Conservation (phyloP, 1,140 invertebrate genomes). For the Drosophila melanogaster region Release_6_plus_ISO1_MT NT_033777.3:10851001-10851500, state of each 20-base stretch:
- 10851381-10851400: conserved; percentile 60
- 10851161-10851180: not conserved
- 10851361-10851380: conserved; percentile 71
- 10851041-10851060: conserved; percentile 12
- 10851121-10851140: conserved; percentile 38
- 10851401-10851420: conserved; percentile 46
- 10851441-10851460: conserved; percentile 54
- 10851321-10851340: conserved; percentile 72
- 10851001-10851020: conserved; percentile 52
- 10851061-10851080: conserved; percentile 17
- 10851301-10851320: conserved; percentile 70
- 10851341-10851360: conserved; percentile 66
- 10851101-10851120: conserved; percentile 42
- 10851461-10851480: conserved; percentile 34
- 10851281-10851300: conserved; percentile 77
- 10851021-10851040: conserved; percentile 37
- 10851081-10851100: conserved; percentile 15
- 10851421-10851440: conserved; percentile 46
- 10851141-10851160: conserved; percentile 21
- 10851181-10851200: not conserved
- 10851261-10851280: conserved; percentile 6
- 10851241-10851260: too few species aligned
- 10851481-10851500: conserved; percentile 1
- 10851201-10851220: not conserved
- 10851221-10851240: not conserved